Evolutionary conservation across 2,797 vertebrate species (phyloP).

Genomic region (Pangasius macronema): DNA sequence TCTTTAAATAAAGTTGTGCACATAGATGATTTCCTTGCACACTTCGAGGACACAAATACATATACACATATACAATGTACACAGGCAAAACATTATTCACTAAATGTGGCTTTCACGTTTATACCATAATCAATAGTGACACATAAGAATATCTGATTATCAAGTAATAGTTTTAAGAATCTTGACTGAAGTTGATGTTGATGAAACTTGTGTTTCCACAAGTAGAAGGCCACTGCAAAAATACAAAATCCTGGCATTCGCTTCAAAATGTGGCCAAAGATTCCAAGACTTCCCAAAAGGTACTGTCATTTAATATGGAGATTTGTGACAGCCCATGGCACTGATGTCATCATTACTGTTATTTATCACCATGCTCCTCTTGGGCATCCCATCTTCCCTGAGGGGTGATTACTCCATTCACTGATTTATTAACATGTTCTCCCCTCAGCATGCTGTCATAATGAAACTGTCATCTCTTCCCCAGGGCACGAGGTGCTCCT

Average conservation of each 20-base stretch:
- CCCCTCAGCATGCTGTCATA: slow-evolving; percentile 54
- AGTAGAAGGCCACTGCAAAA: not conserved
- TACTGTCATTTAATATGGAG: slow-evolving; percentile 52
- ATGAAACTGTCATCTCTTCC: slow-evolving; percentile 56
- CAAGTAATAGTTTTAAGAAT: not conserved
- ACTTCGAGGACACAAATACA: not conserved
- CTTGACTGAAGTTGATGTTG: not conserved
- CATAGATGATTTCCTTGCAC: not conserved
- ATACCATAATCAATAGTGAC: not conserved
- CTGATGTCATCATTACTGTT: slow-evolving; percentile 52
- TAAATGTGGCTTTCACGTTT: not conserved
- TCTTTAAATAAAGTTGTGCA: not conserved
- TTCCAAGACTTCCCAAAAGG: slow-evolving; percentile 41
- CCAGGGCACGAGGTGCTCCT: slow-evolving; percentile 34
- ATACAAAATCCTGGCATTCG: slow-evolving; percentile 4
- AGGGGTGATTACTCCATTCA: slow-evolving; percentile 56
- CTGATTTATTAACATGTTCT: slow-evolving; percentile 58
- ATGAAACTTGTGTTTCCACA: not conserved
- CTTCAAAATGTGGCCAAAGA: slow-evolving; percentile 40
- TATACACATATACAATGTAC: not conserved
- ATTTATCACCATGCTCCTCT: slow-evolving; percentile 56
- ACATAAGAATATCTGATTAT: not conserved
- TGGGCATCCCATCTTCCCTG: slow-evolving; percentile 49
- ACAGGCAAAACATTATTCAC: not conserved
- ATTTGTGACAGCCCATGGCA: slow-evolving; percentile 47